Evolutionary conservation across 1,140 invertebrate genomes (phyloP).

Genomic region (Asobara japonica): DNA sequence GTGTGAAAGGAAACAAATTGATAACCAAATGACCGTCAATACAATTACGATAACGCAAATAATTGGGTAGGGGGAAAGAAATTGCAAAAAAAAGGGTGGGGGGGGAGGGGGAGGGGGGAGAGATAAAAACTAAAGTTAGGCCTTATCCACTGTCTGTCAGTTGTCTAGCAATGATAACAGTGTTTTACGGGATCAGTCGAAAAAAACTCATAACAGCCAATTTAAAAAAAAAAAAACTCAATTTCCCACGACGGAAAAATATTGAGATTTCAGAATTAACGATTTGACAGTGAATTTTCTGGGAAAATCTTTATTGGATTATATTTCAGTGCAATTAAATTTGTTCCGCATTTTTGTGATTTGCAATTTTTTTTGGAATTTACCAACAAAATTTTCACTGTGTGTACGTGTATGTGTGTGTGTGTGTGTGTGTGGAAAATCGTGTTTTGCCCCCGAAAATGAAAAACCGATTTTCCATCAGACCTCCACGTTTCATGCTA

Average conservation of each 20-base stretch:
- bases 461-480: no score
- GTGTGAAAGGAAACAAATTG: conserved; percentile 28
- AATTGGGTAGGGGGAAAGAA: not conserved
- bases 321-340: not conserved
- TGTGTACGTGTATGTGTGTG: no score
- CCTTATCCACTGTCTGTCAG: conserved; percentile 33
- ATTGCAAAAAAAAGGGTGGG: not conserved
- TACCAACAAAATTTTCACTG: no score
- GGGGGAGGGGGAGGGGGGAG: not conserved
- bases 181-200: not conserved
- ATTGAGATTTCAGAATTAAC: not conserved
- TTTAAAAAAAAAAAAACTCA: no score
- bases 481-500: no score
- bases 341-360: not conserved
- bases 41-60: not conserved
- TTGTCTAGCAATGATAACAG: conserved; percentile 34
- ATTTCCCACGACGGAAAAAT: conserved; percentile 5
- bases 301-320: no score
- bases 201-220: not conserved
- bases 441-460: no score
- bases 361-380: no score
- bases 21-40: conserved; percentile 16
- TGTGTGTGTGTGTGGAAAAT: no score
- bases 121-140: conserved; percentile 1
- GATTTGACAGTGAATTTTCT: not conserved